Base-by-base conservation (phyloP, 2,888 invertebrate genomes). In the Argyresthia goedartella region DNA sequence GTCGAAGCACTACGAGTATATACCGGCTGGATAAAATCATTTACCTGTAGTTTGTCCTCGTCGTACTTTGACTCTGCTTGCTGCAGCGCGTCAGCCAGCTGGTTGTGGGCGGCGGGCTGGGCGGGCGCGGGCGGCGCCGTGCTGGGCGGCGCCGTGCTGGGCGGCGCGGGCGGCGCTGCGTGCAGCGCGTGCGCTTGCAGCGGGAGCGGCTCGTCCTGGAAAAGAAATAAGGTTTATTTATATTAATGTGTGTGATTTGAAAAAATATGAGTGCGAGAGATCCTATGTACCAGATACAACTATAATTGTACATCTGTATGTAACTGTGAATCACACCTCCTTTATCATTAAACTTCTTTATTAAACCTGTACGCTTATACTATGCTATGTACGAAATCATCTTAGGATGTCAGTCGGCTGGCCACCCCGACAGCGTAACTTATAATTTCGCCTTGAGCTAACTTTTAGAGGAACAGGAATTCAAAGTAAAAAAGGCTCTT, bases 21-120 rank as follows among this genome's bases (percentile, higher is more conserved):
- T 4, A 25, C 25, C 25, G 2, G 25, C 25, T 6, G 6, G 2
- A 25, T 25, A 25, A 25, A 25, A 25, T 39, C 3, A 39, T 39
- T 52, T 69, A 87, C 87, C 84, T 87, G 87, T 59, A 87, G 63
- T 68, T 78, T 86, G 54, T 86, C 81, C 65, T 87, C 87, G 55
- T 87, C 76, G 42, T 84, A 67, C 61, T 82, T 82, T 15, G 86
- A 80, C 64, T 86, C 86, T 6, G 81, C 82, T 51, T 79, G 84
- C 63, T 71, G 76, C 54, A 86, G 75, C 35, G 76, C 69, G 57
- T 86, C 85, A 60, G 78, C 81, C 59, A 69, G 57, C 50, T 73
- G 71, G 59, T 64, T 70, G 58, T 64, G 68, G 9, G 69, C 57
- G 41, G 64, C 51, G 35, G 59, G 53, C 44, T 56, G 60, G 50